Evolutionary conservation across 1,140 invertebrate species (phyloP).

Genomic region (Littorina saxatilis): DNA sequence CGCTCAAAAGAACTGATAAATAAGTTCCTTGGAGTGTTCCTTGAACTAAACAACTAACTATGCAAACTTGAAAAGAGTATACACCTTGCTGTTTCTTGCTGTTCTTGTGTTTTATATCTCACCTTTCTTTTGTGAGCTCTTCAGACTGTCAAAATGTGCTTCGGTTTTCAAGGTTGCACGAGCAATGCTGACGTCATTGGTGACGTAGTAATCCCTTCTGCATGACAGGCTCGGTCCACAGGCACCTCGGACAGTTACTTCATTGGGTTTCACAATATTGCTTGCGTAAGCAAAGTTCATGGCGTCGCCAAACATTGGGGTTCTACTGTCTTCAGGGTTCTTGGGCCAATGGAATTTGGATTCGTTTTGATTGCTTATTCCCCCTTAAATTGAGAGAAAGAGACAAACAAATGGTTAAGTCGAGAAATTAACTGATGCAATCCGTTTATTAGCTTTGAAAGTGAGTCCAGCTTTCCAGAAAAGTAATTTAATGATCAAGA

Average conservation of each 20-base stretch:
- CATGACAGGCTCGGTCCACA: constrained; percentile 23
- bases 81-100: no score
- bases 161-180: background rate
- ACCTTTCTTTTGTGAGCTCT: constrained; percentile 28
- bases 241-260: background rate
- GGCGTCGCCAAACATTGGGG: background rate
- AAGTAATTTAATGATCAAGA: no score
- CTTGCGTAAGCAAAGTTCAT: background rate
- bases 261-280: background rate
- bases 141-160: background rate
- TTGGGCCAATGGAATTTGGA: constrained; percentile 30
- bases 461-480: no score
- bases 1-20: background rate
- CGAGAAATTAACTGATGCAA: no score
- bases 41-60: background rate
- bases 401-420: no score
- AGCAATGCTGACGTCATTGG: constrained; percentile 24
- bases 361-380: no score
- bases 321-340: background rate
- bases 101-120: no score
- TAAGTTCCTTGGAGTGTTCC: background rate
- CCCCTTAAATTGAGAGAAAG: no score
- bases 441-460: no score
- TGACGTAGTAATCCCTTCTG: constrained; percentile 34
- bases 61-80: background rate